Evolutionary conservation across 1,140 invertebrate genomes (phyloP).

Genomic region (Leptopilina clavipes): DNA sequence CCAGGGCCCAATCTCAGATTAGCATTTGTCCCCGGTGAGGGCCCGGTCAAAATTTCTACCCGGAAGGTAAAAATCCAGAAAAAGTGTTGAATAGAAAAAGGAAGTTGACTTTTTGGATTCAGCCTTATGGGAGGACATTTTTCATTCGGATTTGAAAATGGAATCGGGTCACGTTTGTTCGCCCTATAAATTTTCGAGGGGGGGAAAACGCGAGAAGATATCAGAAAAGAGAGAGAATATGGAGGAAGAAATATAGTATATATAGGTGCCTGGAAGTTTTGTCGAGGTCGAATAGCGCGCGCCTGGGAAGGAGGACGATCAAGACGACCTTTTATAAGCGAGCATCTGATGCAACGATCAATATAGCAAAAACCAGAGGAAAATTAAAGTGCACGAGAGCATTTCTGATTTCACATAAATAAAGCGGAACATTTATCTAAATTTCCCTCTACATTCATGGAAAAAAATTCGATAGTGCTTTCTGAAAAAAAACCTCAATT

Average conservation of each 20-base stretch:
- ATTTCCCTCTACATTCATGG: background rate
- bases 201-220: background rate
- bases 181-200: slow-evolving; percentile 7
- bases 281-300: slow-evolving; percentile 10
- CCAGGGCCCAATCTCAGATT: too few relatives aligned
- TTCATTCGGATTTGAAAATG: slow-evolving; percentile 22
- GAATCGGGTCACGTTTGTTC: slow-evolving; percentile 25
- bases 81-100: too few relatives aligned
- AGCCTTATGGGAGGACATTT: background rate
- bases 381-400: background rate
- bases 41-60: too few relatives aligned
- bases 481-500: too few relatives aligned
- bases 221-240: slow-evolving; percentile 10
- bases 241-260: background rate
- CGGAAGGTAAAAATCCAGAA: too few relatives aligned
- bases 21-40: too few relatives aligned
- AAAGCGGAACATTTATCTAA: background rate
- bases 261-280: background rate
- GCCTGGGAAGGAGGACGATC: slow-evolving; percentile 13
- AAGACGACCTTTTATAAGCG: slow-evolving; percentile 14
- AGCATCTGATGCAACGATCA: slow-evolving; percentile 18
- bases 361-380: background rate
- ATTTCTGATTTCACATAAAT: background rate
- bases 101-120: background rate
- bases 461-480: too few relatives aligned